phyloP scores from a whole-genome alignment of 2,113 vertebrate genomes.

The Neodon shergylaensis region DNA sequence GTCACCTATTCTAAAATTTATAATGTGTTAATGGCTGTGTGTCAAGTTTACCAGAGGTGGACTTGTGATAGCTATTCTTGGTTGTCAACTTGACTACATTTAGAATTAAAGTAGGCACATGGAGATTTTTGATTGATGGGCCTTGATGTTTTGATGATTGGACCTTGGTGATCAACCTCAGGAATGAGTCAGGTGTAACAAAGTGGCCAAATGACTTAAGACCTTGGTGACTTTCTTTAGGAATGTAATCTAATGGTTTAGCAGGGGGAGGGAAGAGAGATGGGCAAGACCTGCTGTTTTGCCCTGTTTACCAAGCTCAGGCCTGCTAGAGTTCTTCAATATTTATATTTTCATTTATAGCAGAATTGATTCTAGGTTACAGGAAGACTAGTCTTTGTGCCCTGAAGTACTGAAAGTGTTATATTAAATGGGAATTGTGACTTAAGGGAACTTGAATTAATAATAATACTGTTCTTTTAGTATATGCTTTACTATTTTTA shows the following conservation, averaged over 20 bases:
- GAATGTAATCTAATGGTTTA: neutral
- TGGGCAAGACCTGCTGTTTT: neutral
- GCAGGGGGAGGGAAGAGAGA: neutral
- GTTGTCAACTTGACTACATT: neutral
- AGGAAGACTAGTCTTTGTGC: neutral
- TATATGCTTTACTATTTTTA: neutral
- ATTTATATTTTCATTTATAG: slow-evolving; percentile 46
- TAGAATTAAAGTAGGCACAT: neutral
- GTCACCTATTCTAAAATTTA: neutral
- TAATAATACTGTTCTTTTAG: neutral
- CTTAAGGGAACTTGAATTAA: neutral
- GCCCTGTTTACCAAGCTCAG: neutral
- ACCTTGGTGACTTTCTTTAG: neutral
- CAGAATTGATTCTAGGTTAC: slow-evolving; percentile 7
- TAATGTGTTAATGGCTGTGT: neutral
- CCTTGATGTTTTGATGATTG: neutral
- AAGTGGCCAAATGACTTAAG: neutral
- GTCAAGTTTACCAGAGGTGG: neutral
- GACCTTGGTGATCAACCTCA: neutral
- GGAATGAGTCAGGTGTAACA: neutral
- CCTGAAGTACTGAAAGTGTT: neutral
- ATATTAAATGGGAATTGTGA: neutral
- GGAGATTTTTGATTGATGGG: neutral
- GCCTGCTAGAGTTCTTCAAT: neutral
- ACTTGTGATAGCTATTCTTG: neutral